phyloP scores from a whole-genome alignment of 1,140 invertebrate genomes.

The Bombus waltoni region DNA sequence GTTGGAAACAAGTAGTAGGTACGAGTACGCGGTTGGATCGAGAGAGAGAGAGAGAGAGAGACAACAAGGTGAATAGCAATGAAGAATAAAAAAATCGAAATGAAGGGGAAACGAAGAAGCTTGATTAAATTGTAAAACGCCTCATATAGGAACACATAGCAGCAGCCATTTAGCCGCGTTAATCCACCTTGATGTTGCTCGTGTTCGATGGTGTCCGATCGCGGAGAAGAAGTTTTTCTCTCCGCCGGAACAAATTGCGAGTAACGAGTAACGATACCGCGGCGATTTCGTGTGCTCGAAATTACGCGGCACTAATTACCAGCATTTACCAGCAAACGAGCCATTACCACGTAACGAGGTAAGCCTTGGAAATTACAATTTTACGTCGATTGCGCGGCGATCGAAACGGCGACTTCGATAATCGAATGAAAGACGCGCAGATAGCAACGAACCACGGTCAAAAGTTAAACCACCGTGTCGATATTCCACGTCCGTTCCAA shows the following conservation, averaged over 20 bases:
- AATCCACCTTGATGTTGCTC: background rate
- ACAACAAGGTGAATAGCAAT: background rate
- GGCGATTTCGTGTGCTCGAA: conserved; percentile 33
- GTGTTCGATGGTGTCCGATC: background rate
- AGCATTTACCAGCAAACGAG: conserved; percentile 25
- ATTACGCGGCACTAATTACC: conserved; percentile 43
- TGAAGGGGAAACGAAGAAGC: background rate
- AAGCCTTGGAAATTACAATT: conserved; percentile 52
- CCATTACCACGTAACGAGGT: conserved; percentile 45
- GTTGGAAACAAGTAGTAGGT: background rate
- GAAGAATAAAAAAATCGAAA: background rate
- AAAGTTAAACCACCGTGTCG: conserved; percentile 24
- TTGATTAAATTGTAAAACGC: background rate
- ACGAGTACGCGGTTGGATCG: background rate
- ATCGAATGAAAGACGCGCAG: conserved; percentile 42
- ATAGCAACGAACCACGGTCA: background rate
- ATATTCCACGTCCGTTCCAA: background rate
- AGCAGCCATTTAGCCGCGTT: background rate
- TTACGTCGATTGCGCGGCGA: conserved; percentile 41
- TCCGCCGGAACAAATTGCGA: conserved; percentile 12
- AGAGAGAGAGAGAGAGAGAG: too few relatives aligned
- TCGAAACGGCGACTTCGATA: conserved; percentile 36
- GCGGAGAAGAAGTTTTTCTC: too few relatives aligned
- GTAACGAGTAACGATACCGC: conserved; percentile 2
- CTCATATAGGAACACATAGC: background rate